A percentile compares a stretch with the other conserved stretches of the same genome.
phyloP scores from a whole-genome alignment of 1,140 invertebrate species.

The Drosophila mojavensis region DNA sequence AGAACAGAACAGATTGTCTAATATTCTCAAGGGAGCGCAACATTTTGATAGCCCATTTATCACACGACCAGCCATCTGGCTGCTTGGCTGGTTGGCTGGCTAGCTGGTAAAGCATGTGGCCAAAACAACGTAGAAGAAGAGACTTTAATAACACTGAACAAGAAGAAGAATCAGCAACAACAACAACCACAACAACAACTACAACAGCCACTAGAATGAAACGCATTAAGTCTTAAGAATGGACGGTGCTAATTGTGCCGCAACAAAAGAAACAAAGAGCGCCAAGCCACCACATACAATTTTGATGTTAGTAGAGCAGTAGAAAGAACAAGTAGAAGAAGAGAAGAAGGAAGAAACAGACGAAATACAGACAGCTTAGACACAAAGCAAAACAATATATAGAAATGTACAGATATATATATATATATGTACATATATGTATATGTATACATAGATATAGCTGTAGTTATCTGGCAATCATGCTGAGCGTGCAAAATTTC shows the following conservation, averaged over 20 bases:
- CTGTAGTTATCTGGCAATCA: conserved; percentile 4
- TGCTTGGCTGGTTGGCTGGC: too few species aligned
- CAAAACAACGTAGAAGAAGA: conserved; percentile 8
- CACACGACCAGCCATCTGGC: conserved; percentile 4
- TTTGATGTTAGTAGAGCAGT: conserved; percentile 50
- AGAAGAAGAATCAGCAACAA: conserved; percentile 9
- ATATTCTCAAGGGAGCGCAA: conserved; percentile 37
- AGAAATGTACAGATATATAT: background rate
- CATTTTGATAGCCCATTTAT: conserved; percentile 53
- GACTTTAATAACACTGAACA: conserved; percentile 5
- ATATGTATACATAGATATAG: background rate
- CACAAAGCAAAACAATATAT: conserved; percentile 24
- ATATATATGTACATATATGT: background rate
- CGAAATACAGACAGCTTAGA: conserved; percentile 27
- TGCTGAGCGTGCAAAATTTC: conserved; percentile 34
- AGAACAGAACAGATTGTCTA: conserved; percentile 32
- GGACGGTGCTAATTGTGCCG: conserved; percentile 49
- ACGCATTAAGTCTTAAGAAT: conserved; percentile 39
- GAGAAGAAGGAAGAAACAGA: conserved; percentile 1
- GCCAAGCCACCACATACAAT: conserved; percentile 24
- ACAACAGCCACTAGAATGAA: conserved; percentile 15
- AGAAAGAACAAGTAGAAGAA: conserved; percentile 1
- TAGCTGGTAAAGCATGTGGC: conserved; percentile 37
- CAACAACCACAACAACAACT: background rate
- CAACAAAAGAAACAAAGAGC: conserved; percentile 39